Conservation (phyloP, 2,888 invertebrate genomes). For the Andrena trimmerana region DNA sequence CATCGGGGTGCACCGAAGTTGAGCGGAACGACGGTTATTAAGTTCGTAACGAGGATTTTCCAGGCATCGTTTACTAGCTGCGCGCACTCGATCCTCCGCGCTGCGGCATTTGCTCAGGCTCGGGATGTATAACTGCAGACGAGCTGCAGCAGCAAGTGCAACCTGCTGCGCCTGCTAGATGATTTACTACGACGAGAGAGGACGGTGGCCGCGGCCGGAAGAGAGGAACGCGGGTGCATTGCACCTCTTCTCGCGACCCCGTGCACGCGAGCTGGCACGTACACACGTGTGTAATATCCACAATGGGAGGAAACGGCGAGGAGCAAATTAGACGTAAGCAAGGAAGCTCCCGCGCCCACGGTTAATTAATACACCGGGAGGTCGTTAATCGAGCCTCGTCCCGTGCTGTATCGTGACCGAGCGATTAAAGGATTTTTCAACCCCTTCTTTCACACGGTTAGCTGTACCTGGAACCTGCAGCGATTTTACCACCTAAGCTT, state of each 20-base stretch:
- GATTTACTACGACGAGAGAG: conserved; percentile 63
- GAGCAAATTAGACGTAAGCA: conserved; percentile 72
- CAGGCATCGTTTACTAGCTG: conserved; percentile 3
- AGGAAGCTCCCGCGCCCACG: conserved; percentile 74
- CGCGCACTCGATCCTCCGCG: background rate
- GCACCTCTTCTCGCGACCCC: conserved; percentile 60
- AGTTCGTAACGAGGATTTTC: conserved; percentile 14
- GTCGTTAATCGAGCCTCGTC: conserved; percentile 56
- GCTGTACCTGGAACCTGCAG: conserved; percentile 10
- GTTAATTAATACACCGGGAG: conserved; percentile 68
- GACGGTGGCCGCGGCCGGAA: conserved; percentile 65
- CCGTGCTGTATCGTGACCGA: conserved; percentile 38
- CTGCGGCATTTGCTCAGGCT: background rate
- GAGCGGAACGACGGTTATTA: background rate
- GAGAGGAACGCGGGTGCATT: conserved; percentile 63
- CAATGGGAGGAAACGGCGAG: conserved; percentile 72
- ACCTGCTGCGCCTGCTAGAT: conserved; percentile 63
- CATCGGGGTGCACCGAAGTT: background rate
- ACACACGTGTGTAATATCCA: conserved; percentile 49
- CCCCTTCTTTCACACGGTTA: conserved; percentile 50
- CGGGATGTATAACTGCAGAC: conserved; percentile 23
- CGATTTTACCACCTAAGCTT: conserved; percentile 8
- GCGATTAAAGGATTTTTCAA: conserved; percentile 47
- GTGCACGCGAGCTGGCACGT: conserved; percentile 30
- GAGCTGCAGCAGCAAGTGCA: conserved; percentile 52